Conservation (phyloP, 2,888 invertebrate species). For the Hyposoter dolosus region DNA sequence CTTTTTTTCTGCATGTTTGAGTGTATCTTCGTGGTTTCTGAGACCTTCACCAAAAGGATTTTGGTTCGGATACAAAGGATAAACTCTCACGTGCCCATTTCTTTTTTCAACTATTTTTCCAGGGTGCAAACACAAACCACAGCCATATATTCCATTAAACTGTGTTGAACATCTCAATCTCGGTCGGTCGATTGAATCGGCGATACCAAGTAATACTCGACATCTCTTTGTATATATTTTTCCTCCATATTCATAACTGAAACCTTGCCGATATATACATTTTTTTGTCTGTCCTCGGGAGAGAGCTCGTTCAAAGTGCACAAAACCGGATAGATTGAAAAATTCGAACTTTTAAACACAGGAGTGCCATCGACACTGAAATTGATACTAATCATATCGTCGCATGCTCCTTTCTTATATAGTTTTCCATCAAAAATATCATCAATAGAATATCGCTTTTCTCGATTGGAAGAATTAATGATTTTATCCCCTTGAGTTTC, state of each 20-base stretch:
- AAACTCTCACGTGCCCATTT: conserved; percentile 54
- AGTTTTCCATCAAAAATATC: conserved; percentile 54
- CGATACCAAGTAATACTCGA: conserved; percentile 50
- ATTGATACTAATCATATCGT: conserved; percentile 52
- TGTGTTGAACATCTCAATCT: conserved; percentile 46
- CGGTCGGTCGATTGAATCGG: conserved; percentile 66
- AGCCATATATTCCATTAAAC: conserved; percentile 69
- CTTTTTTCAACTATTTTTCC: conserved; percentile 58
- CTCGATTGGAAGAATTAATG: background rate
- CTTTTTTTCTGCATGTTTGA: conserved; percentile 28
- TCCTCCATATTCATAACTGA: conserved; percentile 50
- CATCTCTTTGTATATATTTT: conserved; percentile 52
- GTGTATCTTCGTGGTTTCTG: conserved; percentile 44
- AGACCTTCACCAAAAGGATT: conserved; percentile 42
- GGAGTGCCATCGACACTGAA: conserved; percentile 46
- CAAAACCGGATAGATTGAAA: conserved; percentile 36
- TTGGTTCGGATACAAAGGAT: conserved; percentile 49
- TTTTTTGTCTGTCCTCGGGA: conserved; percentile 38
- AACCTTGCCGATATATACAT: conserved; percentile 57
- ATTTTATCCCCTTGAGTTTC: background rate
- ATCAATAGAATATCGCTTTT: conserved; percentile 37
- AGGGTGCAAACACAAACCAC: conserved; percentile 67
- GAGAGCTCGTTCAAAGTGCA: conserved; percentile 68
- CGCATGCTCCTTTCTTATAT: conserved; percentile 38
- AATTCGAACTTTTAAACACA: conserved; percentile 47